Conservation (phyloP, 2,797 vertebrate genomes). For the Lemur catta region DNA sequence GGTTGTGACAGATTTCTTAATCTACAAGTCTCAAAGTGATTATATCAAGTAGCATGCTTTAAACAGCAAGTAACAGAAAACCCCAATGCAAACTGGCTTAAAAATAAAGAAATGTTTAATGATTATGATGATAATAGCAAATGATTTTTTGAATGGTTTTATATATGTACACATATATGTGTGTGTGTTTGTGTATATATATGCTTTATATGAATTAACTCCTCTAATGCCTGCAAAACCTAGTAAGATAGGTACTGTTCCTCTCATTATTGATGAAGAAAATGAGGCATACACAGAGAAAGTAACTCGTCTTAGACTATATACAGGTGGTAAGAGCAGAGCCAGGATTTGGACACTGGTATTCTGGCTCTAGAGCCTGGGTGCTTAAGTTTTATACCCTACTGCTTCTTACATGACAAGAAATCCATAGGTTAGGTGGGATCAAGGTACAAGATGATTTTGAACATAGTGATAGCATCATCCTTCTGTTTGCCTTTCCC, state of each 20-base stretch:
- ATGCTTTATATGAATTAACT: not conserved
- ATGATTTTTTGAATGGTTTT: not conserved
- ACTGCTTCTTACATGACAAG: not conserved
- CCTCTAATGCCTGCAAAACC: not conserved
- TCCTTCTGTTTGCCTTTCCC: not conserved
- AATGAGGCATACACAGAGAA: not conserved
- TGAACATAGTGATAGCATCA: not conserved
- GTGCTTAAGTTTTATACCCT: not conserved
- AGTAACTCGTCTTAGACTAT: not conserved
- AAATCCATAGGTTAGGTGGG: not conserved
- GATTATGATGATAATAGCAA: not conserved
- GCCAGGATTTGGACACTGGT: not conserved
- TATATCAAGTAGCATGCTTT: not conserved
- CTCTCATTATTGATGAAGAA: not conserved
- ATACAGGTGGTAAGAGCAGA: not conserved
- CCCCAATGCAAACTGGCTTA: not conserved
- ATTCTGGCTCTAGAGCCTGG: not conserved
- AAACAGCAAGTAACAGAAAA: not conserved
- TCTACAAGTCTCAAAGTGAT: not conserved
- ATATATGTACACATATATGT: not conserved
- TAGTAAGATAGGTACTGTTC: not conserved
- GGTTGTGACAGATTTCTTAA: not conserved
- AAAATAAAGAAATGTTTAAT: not conserved
- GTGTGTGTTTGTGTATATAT: not conserved
- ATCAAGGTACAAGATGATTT: not conserved